Evolutionary conservation across 2,888 invertebrate genomes (phyloP).

Genomic region (Micoletzkya japonica): DNA sequence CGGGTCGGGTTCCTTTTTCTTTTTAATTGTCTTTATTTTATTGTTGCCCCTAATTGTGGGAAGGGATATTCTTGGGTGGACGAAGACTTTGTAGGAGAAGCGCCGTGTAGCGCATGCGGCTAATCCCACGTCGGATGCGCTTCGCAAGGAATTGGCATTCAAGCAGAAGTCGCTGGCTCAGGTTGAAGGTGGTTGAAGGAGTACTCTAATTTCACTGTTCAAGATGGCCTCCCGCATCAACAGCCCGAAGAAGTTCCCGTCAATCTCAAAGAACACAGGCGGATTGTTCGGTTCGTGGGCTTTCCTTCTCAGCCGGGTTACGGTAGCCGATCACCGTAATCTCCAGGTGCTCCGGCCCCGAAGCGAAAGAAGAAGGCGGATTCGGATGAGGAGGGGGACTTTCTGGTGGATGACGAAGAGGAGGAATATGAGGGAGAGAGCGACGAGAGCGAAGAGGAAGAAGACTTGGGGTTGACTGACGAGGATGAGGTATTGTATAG

Average conservation of each 20-base stretch:
- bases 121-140: conserved; percentile 3
- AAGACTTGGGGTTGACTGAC: conserved; percentile 21
- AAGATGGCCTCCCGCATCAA: conserved; percentile 19
- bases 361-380: too few relatives aligned
- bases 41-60: neutral
- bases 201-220: neutral
- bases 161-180: conserved; percentile 16
- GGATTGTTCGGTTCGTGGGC: too few relatives aligned
- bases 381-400: conserved; percentile 37
- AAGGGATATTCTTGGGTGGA: neutral
- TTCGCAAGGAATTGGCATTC: conserved; percentile 11
- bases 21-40: neutral
- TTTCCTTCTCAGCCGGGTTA: too few relatives aligned
- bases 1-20: too few relatives aligned
- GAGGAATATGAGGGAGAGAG: conserved; percentile 10
- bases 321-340: too few relatives aligned
- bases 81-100: conserved; percentile 14
- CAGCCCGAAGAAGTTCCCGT: conserved; percentile 4
- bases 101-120: conserved; percentile 22
- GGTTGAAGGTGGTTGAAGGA: neutral
- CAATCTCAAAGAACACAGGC: conserved; percentile 21
- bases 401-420: conserved; percentile 33
- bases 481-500: conserved; percentile 4
- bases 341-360: too few relatives aligned
- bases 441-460: conserved; percentile 9